These are phyloP conservation scores for Bufo bufo DNA, from an alignment of 2,113 vertebrate genomes.

Conservation along the genomic window DNA sequence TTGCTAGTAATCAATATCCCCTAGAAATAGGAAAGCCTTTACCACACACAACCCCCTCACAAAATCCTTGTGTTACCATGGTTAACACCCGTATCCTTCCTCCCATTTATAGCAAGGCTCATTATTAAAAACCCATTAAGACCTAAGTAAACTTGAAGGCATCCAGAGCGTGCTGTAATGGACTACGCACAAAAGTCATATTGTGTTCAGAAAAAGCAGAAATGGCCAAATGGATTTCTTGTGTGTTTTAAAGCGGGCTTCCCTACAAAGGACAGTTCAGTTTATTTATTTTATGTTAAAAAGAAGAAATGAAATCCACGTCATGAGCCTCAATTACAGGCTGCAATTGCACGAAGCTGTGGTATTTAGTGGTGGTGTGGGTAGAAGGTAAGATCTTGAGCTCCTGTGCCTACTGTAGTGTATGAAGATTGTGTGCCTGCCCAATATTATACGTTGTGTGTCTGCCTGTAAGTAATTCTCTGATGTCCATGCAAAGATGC, in stretches of 20 bases:
- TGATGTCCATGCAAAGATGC: slow-evolving; percentile 50
- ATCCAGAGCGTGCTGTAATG: slow-evolving; percentile 30
- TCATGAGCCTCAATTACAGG: not conserved
- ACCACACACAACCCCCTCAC: slow-evolving; percentile 14
- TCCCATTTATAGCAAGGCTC: slow-evolving; percentile 9
- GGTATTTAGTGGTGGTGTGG: not conserved
- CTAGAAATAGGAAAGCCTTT: slow-evolving; percentile 24
- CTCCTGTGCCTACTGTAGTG: not conserved
- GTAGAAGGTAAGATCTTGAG: not conserved
- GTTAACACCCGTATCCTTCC: not conserved
- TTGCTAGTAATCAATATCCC: not conserved
- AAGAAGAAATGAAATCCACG: not conserved
- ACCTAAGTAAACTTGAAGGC: slow-evolving; percentile 9
- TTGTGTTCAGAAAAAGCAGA: not conserved
- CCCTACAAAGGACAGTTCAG: no score
- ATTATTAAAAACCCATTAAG: slow-evolving; percentile 45
- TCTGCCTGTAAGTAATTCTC: slow-evolving; percentile 34
- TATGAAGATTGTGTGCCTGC: slow-evolving; percentile 2
- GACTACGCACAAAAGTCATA: slow-evolving; percentile 5
- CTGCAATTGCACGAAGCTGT: not conserved
- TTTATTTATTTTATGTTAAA: not conserved
- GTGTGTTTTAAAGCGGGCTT: not conserved
- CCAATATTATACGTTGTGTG: slow-evolving; percentile 4
- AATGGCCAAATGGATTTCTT: not conserved
- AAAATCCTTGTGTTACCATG: slow-evolving; percentile 46